Evolutionary conservation across 92 coral and sea anemone species (phyloP).

Genomic region (Parazoanthus atlanticus): DNA sequence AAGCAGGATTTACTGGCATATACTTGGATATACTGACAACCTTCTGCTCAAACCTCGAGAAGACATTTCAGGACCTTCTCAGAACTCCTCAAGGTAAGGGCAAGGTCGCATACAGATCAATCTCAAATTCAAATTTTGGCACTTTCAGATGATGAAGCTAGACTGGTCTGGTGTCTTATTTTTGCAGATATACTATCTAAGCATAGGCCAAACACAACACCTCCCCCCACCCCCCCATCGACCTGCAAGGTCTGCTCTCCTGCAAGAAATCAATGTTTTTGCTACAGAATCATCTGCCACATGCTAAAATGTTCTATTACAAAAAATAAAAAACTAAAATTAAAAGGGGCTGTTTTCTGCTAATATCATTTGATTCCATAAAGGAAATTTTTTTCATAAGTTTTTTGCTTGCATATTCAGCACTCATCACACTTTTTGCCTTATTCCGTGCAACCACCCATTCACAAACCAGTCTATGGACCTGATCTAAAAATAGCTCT

Average conservation of each 20-base stretch:
- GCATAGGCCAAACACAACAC: background rate
- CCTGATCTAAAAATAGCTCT: background rate
- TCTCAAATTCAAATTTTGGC: background rate
- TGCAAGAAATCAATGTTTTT: background rate
- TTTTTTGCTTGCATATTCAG: background rate
- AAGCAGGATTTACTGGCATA: conserved; percentile 54
- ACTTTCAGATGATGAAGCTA: background rate
- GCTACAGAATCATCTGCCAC: background rate
- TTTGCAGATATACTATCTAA: background rate
- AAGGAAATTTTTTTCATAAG: background rate
- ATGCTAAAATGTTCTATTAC: background rate
- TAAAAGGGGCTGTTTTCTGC: background rate
- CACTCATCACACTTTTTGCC: background rate
- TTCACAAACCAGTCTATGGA: background rate
- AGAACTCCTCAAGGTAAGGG: conserved; percentile 21
- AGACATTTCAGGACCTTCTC: conserved; percentile 20
- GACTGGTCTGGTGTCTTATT: background rate
- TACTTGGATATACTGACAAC: conserved; percentile 44
- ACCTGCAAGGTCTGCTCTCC: background rate
- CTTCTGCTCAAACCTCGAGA: background rate
- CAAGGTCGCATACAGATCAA: background rate
- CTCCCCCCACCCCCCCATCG: background rate
- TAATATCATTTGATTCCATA: background rate
- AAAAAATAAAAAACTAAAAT: background rate
- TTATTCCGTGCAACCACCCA: background rate